These are phyloP conservation scores for Erannis defoliaria DNA, from an alignment of 2,888 invertebrate species.

Conservation along the genomic window DNA sequence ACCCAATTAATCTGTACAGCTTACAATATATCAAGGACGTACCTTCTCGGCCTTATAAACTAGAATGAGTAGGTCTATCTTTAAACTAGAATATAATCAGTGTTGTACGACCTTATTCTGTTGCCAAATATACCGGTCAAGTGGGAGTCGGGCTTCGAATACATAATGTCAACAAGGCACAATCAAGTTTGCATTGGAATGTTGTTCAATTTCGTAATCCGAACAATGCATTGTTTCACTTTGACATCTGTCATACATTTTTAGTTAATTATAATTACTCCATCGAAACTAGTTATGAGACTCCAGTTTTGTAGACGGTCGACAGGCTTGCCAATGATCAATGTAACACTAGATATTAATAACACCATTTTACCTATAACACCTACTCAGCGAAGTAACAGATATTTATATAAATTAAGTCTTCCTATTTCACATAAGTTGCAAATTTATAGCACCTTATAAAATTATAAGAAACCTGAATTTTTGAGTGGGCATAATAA, in stretches of 20 bases:
- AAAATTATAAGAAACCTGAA: too few species aligned
- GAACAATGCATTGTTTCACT: background rate
- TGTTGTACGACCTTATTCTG: conserved; percentile 54
- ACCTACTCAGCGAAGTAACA: too few species aligned
- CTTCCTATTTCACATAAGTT: too few species aligned
- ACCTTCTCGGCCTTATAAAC: background rate
- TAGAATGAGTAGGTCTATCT: background rate
- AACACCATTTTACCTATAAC: too few species aligned
- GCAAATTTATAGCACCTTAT: too few species aligned
- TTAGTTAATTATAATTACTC: background rate
- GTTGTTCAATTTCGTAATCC: conserved; percentile 20
- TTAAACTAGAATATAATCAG: background rate
- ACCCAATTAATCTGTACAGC: too few species aligned
- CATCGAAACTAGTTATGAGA: background rate
- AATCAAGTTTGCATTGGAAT: conserved; percentile 6
- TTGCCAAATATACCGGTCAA: conserved; percentile 66
- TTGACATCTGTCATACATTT: background rate
- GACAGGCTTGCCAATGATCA: background rate
- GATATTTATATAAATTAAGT: too few species aligned
- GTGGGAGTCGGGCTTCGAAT: conserved; percentile 55
- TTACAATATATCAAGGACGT: background rate
- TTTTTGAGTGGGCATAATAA: too few species aligned
- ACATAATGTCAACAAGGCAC: conserved; percentile 47
- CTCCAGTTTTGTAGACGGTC: too few species aligned
- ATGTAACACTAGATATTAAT: too few species aligned